Percentiles rank a stretch among this genome's conserved stretches.
These are phyloP conservation scores for Drosophila picticornis DNA, from an alignment of 2,888 invertebrate genomes.

Conservation along the genomic window DNA sequence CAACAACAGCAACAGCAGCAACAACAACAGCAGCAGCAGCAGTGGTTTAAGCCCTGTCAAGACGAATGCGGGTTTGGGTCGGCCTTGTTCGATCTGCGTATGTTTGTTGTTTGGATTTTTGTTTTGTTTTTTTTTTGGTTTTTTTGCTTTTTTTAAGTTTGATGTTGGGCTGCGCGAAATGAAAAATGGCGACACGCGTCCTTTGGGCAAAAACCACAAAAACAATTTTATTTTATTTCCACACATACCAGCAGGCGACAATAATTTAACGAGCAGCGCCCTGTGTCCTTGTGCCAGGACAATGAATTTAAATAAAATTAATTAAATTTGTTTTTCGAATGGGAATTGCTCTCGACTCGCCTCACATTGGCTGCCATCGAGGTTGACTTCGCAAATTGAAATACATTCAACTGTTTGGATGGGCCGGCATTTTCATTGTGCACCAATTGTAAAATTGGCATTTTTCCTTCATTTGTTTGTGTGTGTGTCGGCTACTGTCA, in stretches of 20 bases:
- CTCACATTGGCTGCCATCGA: slow-evolving; percentile 6
- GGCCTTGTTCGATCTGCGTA: slow-evolving; percentile 60
- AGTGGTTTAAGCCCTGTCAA: slow-evolving; percentile 37
- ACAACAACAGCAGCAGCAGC: slow-evolving; percentile 26
- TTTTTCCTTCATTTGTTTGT: slow-evolving; percentile 17
- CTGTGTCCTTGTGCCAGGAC: slow-evolving; percentile 59
- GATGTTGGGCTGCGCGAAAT: slow-evolving; percentile 40
- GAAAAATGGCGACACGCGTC: slow-evolving; percentile 73
- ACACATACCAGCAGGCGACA: slow-evolving; percentile 37
- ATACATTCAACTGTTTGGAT: slow-evolving; percentile 27
- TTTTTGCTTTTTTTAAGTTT: slow-evolving; percentile 22
- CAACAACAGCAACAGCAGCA: neutral
- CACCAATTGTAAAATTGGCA: slow-evolving; percentile 31
- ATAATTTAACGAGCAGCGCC: slow-evolving; percentile 51
- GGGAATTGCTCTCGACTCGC: slow-evolving; percentile 32
- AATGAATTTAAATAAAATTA: slow-evolving; percentile 70
- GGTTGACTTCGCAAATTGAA: slow-evolving; percentile 11
- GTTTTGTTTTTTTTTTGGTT: slow-evolving; percentile 28
- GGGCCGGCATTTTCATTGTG: slow-evolving; percentile 11
- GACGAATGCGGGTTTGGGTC: slow-evolving; percentile 11
- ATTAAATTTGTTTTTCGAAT: slow-evolving; percentile 60
- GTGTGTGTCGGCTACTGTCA: slow-evolving; percentile 13
- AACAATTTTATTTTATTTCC: slow-evolving; percentile 74
- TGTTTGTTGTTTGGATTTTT: slow-evolving; percentile 28
- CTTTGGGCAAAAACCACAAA: slow-evolving; percentile 74